Conservation (phyloP, 2,797 vertebrate genomes). For the Danio jaintianensis region DNA sequence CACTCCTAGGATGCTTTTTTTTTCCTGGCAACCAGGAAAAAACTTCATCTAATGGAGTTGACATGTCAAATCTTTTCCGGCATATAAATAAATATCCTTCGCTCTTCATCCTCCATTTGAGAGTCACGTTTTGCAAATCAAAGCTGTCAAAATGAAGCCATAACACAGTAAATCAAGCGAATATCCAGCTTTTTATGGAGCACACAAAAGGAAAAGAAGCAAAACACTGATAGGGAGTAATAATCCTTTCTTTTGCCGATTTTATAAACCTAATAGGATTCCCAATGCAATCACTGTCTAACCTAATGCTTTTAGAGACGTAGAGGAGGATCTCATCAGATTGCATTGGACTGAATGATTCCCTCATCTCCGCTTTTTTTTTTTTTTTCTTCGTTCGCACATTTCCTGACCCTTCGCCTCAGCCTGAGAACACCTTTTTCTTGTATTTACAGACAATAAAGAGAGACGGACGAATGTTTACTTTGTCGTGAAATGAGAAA, state of each 20-base stretch:
- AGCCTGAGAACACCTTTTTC: background rate
- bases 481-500: constrained; percentile 72
- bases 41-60: constrained; percentile 37
- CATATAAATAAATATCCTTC: constrained; percentile 31
- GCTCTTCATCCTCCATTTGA: constrained; percentile 17
- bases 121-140: constrained; percentile 32
- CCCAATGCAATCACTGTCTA: constrained; percentile 38
- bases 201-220: constrained; percentile 24
- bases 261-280: constrained; percentile 48
- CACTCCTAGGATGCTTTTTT: background rate
- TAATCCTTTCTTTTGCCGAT: constrained; percentile 50
- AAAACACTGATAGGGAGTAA: constrained; percentile 46
- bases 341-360: constrained; percentile 35
- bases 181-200: constrained; percentile 29
- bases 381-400: constrained; percentile 42
- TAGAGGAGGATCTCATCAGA: constrained; percentile 52
- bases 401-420: constrained; percentile 39
- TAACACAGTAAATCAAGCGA: constrained; percentile 43
- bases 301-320: constrained; percentile 48
- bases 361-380: constrained; percentile 13
- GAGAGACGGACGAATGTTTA: constrained; percentile 65
- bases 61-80: background rate
- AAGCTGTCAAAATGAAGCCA: constrained; percentile 36
- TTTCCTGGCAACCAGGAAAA: constrained; percentile 35
- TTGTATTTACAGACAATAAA: constrained; percentile 43